phyloP scores from a whole-genome alignment of 1,140 invertebrate species.

The Dendrolimus punctatus region DNA sequence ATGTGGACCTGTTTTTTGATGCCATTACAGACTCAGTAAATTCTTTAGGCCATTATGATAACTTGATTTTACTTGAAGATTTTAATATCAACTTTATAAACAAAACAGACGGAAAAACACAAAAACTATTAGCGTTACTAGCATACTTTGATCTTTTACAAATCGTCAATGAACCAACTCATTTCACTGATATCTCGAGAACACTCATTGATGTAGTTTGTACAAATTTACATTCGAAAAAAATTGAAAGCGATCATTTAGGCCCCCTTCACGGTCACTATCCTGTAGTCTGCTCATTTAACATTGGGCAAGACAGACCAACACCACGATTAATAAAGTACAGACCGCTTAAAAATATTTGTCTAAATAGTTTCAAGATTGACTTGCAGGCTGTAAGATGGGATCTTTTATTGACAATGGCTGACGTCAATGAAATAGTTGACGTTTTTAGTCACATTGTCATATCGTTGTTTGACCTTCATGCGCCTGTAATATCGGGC shows the following conservation, averaged over 20 bases:
- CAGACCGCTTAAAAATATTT: slow-evolving; percentile 7
- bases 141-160: slow-evolving; percentile 6
- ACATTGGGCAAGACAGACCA: slow-evolving; percentile 6
- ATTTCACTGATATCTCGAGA: slow-evolving; percentile 8
- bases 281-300: slow-evolving; percentile 4
- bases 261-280: slow-evolving; percentile 7
- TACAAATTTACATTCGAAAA: slow-evolving; percentile 4
- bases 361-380: neutral
- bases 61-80: slow-evolving; percentile 12
- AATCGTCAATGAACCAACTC: slow-evolving; percentile 8
- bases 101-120: neutral
- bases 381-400: neutral
- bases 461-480: slow-evolving; percentile 11
- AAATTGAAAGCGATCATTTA: neutral
- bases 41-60: slow-evolving; percentile 5
- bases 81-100: slow-evolving; percentile 16
- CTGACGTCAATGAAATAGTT: too few species aligned
- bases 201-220: slow-evolving; percentile 16
- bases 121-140: slow-evolving; percentile 10
- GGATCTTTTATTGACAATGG: neutral
- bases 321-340: neutral
- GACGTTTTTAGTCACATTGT: too few species aligned
- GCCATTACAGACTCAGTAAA: slow-evolving; percentile 10
- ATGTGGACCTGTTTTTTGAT: slow-evolving; percentile 14
- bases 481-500: slow-evolving; percentile 9